Percentiles rank a stretch among this genome's conserved stretches.
Conservation (phyloP, 2,797 vertebrate species). For the Dipus sagitta region DNA sequence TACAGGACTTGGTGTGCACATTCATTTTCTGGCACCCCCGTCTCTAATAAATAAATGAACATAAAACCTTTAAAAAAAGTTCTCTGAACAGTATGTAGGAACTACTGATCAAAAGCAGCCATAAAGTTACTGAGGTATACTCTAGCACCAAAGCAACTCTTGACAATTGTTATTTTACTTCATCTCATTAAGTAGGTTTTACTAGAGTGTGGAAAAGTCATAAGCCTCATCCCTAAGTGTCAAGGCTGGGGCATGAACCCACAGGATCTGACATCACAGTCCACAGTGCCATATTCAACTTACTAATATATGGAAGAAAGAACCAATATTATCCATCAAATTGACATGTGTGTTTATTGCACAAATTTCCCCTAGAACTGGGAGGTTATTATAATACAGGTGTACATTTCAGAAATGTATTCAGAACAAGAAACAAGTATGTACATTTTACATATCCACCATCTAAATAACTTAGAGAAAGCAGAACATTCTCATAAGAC, state of each 20-base stretch:
- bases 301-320: slow-evolving; percentile 65
- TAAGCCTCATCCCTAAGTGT: not conserved
- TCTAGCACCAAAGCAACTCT: not conserved
- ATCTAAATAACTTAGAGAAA: slow-evolving; percentile 94
- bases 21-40: too few relatives aligned
- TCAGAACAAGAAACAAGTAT: slow-evolving; percentile 95
- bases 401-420: slow-evolving; percentile 95
- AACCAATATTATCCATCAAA: slow-evolving; percentile 79
- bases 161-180: slow-evolving; percentile 32
- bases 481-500: slow-evolving; percentile 86
- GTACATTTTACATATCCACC: slow-evolving; percentile 93
- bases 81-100: not conserved
- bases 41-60: too few relatives aligned
- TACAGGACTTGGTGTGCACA: too few relatives aligned
- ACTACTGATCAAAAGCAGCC: slow-evolving; percentile 9
- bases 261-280: not conserved
- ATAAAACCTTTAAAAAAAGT: not conserved
- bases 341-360: slow-evolving; percentile 96
- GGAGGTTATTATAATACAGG: slow-evolving; percentile 94
- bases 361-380: slow-evolving; percentile 99
- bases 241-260: not conserved
- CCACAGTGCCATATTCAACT: not conserved
- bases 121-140: slow-evolving; percentile 8
- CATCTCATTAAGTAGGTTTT: slow-evolving; percentile 20
- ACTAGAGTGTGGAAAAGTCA: not conserved